A percentile compares a stretch with the other conserved stretches of the same genome.
Evolutionary conservation across 2,113 vertebrate species (phyloP).

Genomic region (Myrmophylax atrothorax): DNA sequence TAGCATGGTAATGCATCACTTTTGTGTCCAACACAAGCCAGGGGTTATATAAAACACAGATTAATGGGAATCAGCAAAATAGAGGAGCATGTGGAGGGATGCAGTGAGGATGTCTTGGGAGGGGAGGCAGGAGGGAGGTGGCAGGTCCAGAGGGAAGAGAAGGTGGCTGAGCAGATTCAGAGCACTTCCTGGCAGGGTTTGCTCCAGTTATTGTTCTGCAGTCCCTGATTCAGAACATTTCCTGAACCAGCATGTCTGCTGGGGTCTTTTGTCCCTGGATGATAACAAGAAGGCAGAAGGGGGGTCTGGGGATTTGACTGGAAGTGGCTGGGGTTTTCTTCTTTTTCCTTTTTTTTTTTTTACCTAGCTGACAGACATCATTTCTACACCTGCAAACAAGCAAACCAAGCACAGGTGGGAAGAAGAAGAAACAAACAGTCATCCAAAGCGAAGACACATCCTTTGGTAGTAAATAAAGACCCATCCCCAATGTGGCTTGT

Average conservation of each 20-base stretch:
- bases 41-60: slow-evolving; percentile 36
- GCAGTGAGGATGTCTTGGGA: background rate
- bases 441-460: background rate
- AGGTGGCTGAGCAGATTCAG: background rate
- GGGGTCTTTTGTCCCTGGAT: background rate
- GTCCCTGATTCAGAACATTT: background rate
- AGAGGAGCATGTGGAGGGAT: background rate
- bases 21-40: background rate
- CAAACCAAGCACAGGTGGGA: background rate
- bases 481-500: fast-evolving
- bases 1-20: background rate
- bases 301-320: background rate
- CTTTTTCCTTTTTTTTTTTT: no score
- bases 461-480: background rate
- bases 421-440: background rate
- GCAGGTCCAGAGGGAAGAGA: background rate
- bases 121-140: background rate
- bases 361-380: background rate
- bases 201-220: background rate
- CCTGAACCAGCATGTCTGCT: background rate
- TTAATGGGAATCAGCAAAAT: slow-evolving; percentile 27
- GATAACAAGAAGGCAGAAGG: background rate
- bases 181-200: slow-evolving; percentile 13
- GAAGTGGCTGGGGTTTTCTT: background rate
- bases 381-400: background rate